These are phyloP conservation scores for Hylaeus volcanicus DNA, from an alignment of 1,140 invertebrate genomes.

Conservation along the genomic window DNA sequence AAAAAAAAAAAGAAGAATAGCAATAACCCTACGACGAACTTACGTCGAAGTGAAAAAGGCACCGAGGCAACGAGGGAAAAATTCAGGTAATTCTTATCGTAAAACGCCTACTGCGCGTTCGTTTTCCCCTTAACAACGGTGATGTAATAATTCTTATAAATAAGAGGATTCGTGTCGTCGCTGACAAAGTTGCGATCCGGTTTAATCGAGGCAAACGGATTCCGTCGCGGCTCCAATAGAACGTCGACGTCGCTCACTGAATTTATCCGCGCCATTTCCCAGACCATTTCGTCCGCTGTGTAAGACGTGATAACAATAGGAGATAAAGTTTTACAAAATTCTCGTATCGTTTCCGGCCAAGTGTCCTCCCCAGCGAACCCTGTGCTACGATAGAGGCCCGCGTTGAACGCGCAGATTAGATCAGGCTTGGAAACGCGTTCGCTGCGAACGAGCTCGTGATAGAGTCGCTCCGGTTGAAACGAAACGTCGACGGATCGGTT, in stretches of 20 bases:
- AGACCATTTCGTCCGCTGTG: conserved; percentile 83
- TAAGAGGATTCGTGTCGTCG: conserved; percentile 85
- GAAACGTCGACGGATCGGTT: conserved; percentile 79
- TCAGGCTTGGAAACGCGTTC: conserved; percentile 80
- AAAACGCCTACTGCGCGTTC: too few relatives aligned
- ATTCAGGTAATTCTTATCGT: too few relatives aligned
- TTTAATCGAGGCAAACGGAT: conserved; percentile 85
- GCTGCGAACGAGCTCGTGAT: conserved; percentile 82
- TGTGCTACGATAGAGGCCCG: conserved; percentile 85
- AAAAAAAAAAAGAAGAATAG: too few relatives aligned
- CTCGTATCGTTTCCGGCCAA: conserved; percentile 84
- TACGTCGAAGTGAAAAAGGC: too few relatives aligned
- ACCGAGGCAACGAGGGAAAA: too few relatives aligned
- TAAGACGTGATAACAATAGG: conserved; percentile 85
- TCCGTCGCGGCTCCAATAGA: conserved; percentile 80
- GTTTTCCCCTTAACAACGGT: conserved; percentile 51
- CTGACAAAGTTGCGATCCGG: conserved; percentile 88
- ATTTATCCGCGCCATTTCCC: conserved; percentile 82
- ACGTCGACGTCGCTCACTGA: conserved; percentile 78
- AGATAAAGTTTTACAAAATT: conserved; percentile 78
- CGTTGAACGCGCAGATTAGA: conserved; percentile 87
- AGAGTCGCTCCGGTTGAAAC: conserved; percentile 82
- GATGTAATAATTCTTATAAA: conserved; percentile 87
- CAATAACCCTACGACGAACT: too few relatives aligned
- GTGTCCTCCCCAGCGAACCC: conserved; percentile 83